Evolutionary conservation across 2,797 vertebrate genomes (phyloP).

Genomic region (Petrocephalus schoutedeni): DNA sequence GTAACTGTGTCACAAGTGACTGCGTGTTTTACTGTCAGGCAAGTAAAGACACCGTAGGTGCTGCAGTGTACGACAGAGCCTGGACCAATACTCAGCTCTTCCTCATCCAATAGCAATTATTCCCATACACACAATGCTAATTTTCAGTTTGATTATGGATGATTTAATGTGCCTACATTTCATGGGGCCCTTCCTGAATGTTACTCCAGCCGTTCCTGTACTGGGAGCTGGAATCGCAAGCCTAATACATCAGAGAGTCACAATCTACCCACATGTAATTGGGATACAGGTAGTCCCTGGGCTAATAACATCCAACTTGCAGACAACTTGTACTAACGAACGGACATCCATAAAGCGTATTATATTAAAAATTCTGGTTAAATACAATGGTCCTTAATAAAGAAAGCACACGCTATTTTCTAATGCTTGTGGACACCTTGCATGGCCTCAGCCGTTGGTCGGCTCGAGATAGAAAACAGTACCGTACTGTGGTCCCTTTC

Average conservation of each 20-base stretch:
- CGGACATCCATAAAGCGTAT: neutral
- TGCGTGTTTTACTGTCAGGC: neutral
- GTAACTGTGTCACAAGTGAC: neutral
- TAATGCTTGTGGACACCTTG: too few species aligned
- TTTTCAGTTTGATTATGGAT: neutral
- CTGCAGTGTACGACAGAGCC: neutral
- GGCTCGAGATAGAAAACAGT: neutral
- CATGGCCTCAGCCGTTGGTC: neutral
- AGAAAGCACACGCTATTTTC: too few species aligned
- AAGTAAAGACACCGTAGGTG: neutral
- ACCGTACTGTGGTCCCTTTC: neutral
- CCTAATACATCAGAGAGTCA: neutral
- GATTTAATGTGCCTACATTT: neutral
- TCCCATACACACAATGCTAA: neutral
- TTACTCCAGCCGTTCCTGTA: neutral
- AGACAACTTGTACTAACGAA: neutral
- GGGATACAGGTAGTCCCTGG: neutral
- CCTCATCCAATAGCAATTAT: neutral
- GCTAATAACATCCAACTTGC: neutral
- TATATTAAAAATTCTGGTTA: neutral
- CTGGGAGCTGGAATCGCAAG: neutral
- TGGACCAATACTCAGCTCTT: neutral
- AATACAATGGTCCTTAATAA: neutral
- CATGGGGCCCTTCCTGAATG: neutral
- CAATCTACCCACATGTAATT: neutral